Base-by-base conservation (phyloP, 2,888 invertebrate species). In the Bruchidius siliquastri region DNA sequence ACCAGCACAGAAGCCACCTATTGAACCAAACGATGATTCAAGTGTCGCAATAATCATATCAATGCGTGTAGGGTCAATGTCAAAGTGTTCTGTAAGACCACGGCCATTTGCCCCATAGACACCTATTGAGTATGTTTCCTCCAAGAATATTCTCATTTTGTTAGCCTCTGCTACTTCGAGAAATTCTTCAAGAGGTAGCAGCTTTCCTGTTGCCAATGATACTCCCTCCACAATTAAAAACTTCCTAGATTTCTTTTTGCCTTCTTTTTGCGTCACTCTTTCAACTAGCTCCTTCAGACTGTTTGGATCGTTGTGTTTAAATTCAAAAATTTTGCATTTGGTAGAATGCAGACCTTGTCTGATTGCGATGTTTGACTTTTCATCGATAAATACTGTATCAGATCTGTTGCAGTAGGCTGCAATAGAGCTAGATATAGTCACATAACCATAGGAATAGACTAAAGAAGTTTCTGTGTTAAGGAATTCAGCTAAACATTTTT, bases 1-100 rank as follows among this genome's bases (percentile, higher is more conserved):
- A 0, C 99, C 98, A 30, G 95, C 95, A 83, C 97, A 97, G 87
- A 98, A 98, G 0, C 99, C 99, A 0, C 99, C 99, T 76, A 95
- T 91, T 0, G 94, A 92, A 2, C 93, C 95, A 78, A 98, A 88
- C 0, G 97, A 92, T 83, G 93, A 92, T 87, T 99, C 99, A 83
- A 99, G 87, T 6, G 94, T 93, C 49, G 94, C 95, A 77, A 95
- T 92, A 26, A 98, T 94, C 84, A 98, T 88, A 85, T 98, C 98
- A n/a, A 98, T 90, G 49, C 79, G 78, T 84, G 88, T 88, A 83
- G 92, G 91, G 75, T 90, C 87, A 49, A 98, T 89, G 80, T 90
- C 89, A 80, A 92, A 93, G 81, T 96, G 90, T 85, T 98, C 98
- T 0, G 96, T 96, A 0, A 98, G 87, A n/a, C 99, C 99, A 75